phyloP scores from a whole-genome alignment of 1,140 invertebrate genomes.

The Drosophila oshimai region DNA sequence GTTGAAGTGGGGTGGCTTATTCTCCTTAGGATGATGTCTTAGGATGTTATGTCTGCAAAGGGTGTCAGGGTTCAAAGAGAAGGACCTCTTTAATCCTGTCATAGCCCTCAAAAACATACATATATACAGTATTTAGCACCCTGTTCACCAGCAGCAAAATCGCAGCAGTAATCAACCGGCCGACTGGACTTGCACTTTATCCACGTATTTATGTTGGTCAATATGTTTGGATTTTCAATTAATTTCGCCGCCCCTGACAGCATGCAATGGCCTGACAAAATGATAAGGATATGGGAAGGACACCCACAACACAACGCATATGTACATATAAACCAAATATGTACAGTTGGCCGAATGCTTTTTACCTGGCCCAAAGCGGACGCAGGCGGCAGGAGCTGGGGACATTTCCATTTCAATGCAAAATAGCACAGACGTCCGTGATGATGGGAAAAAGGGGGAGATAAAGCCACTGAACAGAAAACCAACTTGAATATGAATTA shows the following conservation, averaged over 20 bases:
- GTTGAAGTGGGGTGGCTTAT: too few relatives aligned
- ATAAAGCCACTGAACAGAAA: constrained; percentile 3
- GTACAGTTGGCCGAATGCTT: constrained; percentile 19
- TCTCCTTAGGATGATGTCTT: too few relatives aligned
- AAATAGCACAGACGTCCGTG: constrained; percentile 48
- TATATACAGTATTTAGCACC: too few relatives aligned
- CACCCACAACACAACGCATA: neutral
- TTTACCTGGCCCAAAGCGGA: constrained; percentile 22
- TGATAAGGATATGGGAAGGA: constrained; percentile 2
- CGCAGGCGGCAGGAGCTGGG: constrained; percentile 36
- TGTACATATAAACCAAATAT: neutral
- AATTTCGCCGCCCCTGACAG: constrained; percentile 7
- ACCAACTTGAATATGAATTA: neutral
- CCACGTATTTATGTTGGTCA: constrained; percentile 10
- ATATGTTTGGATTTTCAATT: constrained; percentile 37
- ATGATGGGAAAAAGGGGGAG: neutral
- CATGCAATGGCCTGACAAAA: neutral
- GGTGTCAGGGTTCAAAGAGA: too few relatives aligned
- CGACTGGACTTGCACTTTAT: constrained; percentile 14
- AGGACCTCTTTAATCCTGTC: too few relatives aligned
- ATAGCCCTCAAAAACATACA: too few relatives aligned
- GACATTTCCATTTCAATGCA: constrained; percentile 76
- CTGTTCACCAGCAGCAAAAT: neutral
- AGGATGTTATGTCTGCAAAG: too few relatives aligned
- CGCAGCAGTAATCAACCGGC: constrained; percentile 1